phyloP scores from a whole-genome alignment of 1,140 invertebrate species.

The Drosophila setifemur region DNA sequence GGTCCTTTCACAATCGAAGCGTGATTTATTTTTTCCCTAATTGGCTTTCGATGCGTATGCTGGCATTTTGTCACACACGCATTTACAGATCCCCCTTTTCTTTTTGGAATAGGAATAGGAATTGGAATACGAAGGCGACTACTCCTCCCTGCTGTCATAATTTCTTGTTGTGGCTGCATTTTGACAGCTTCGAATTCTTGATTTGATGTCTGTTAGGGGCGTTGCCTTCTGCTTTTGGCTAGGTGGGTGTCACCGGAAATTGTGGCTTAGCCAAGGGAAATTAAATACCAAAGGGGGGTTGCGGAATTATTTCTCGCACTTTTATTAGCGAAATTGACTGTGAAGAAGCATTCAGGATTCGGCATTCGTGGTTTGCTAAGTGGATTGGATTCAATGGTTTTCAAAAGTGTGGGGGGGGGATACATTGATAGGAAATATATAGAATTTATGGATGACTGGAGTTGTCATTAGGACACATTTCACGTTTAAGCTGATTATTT shows the following conservation, averaged over 20 bases:
- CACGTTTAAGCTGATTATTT: background rate
- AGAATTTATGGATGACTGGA: background rate
- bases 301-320: slow-evolving; percentile 39
- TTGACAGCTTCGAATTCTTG: slow-evolving; percentile 67
- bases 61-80: slow-evolving; percentile 49
- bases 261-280: slow-evolving; percentile 63
- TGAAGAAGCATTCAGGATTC: slow-evolving; percentile 38
- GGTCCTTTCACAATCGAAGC: slow-evolving; percentile 58
- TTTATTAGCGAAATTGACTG: slow-evolving; percentile 69
- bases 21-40: slow-evolving; percentile 75
- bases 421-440: slow-evolving; percentile 5
- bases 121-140: background rate
- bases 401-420: background rate
- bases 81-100: background rate
- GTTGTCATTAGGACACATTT: background rate
- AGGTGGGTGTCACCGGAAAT: slow-evolving; percentile 70
- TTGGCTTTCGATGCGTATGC: slow-evolving; percentile 73
- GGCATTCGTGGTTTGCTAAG: slow-evolving; percentile 34
- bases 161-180: slow-evolving; percentile 47
- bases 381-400: slow-evolving; percentile 40
- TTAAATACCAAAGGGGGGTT: slow-evolving; percentile 54
- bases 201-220: slow-evolving; percentile 64
- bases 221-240: slow-evolving; percentile 18
- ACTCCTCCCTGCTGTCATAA: slow-evolving; percentile 55
- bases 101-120: background rate